These are phyloP conservation scores for Scaptodrosophila latifasciaeformis DNA, from an alignment of 2,888 invertebrate species.

Conservation along the genomic window DNA sequence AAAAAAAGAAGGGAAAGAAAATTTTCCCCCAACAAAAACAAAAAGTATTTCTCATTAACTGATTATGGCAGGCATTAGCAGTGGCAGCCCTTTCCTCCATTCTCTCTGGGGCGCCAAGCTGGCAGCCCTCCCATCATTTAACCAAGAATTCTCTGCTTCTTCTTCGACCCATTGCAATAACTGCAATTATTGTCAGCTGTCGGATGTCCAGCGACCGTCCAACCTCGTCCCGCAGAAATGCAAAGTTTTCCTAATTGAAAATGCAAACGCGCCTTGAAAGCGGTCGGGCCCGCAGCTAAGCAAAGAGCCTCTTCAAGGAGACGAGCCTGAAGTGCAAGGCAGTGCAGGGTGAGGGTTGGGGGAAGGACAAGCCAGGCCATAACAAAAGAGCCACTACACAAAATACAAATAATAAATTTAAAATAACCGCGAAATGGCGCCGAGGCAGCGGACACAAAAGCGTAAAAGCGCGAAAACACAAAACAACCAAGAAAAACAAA, in stretches of 20 bases:
- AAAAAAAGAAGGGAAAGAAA: slow-evolving; percentile 42
- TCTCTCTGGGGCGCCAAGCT: too few species aligned
- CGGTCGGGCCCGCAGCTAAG: slow-evolving; percentile 10
- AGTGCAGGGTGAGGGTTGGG: not conserved
- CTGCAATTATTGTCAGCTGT: slow-evolving; percentile 55
- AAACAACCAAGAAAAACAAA: slow-evolving; percentile 45
- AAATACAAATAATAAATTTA: slow-evolving; percentile 65
- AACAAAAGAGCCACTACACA: slow-evolving; percentile 32
- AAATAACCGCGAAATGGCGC: slow-evolving; percentile 60
- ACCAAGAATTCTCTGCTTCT: slow-evolving; percentile 1
- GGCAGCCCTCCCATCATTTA: too few species aligned
- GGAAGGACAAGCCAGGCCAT: slow-evolving; percentile 6
- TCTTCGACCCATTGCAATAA: too few species aligned
- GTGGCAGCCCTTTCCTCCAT: slow-evolving; percentile 19
- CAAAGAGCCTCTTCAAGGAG: slow-evolving; percentile 14
- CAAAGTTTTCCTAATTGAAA: slow-evolving; percentile 66
- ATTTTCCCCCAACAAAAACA: slow-evolving; percentile 59
- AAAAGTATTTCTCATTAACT: slow-evolving; percentile 67
- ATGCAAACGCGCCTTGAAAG: slow-evolving; percentile 48
- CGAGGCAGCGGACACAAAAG: slow-evolving; percentile 23
- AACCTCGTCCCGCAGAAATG: slow-evolving; percentile 9
- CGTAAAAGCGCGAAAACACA: slow-evolving; percentile 61
- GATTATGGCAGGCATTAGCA: slow-evolving; percentile 62
- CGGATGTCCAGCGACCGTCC: slow-evolving; percentile 38
- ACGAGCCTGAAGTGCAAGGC: not conserved